Conservation (phyloP, 2,888 invertebrate genomes). For the Odontocolon sp. region DNA sequence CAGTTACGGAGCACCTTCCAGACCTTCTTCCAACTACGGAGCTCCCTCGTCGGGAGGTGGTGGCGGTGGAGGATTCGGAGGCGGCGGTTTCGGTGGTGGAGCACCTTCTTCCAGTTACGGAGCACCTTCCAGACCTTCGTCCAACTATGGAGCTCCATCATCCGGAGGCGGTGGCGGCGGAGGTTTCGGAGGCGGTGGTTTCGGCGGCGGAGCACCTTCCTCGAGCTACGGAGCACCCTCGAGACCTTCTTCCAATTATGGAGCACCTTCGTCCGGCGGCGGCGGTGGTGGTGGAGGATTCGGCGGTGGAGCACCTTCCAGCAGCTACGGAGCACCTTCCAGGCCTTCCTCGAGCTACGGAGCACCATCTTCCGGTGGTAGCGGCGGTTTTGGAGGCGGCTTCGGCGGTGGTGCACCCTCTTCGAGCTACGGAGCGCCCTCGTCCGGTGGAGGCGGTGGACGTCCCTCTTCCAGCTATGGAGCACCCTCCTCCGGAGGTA, state of each 20-base stretch:
- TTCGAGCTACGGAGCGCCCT: slow-evolving; percentile 79
- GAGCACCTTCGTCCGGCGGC: slow-evolving; percentile 74
- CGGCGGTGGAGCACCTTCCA: slow-evolving; percentile 64
- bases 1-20: slow-evolving; percentile 77
- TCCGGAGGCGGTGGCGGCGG: slow-evolving; percentile 62
- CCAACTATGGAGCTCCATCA: slow-evolving; percentile 68
- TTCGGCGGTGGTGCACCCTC: slow-evolving; percentile 75
- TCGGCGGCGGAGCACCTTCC: slow-evolving; percentile 75
- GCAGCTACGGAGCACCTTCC: slow-evolving; percentile 60
- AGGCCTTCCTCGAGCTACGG: slow-evolving; percentile 34
- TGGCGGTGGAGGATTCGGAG: slow-evolving; percentile 56
- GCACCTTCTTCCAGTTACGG: slow-evolving; percentile 65
- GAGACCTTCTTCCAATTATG: slow-evolving; percentile 66
- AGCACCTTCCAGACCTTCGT: slow-evolving; percentile 65
- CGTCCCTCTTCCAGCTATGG: slow-evolving; percentile 71
- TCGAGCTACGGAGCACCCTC: slow-evolving; percentile 76
- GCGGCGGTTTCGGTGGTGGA: slow-evolving; percentile 67
- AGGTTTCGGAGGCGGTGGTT: slow-evolving; percentile 63
- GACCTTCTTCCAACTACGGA: slow-evolving; percentile 67
- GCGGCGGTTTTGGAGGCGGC: slow-evolving; percentile 66
- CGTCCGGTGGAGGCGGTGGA: slow-evolving; percentile 71
- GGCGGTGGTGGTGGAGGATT: slow-evolving; percentile 64
- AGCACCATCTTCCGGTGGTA: slow-evolving; percentile 52
- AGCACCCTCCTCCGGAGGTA: slow-evolving; percentile 65
- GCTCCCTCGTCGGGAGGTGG: slow-evolving; percentile 72